Conservation (phyloP, 2,888 invertebrate genomes). For the Hirtodrosophila alboralis region DNA sequence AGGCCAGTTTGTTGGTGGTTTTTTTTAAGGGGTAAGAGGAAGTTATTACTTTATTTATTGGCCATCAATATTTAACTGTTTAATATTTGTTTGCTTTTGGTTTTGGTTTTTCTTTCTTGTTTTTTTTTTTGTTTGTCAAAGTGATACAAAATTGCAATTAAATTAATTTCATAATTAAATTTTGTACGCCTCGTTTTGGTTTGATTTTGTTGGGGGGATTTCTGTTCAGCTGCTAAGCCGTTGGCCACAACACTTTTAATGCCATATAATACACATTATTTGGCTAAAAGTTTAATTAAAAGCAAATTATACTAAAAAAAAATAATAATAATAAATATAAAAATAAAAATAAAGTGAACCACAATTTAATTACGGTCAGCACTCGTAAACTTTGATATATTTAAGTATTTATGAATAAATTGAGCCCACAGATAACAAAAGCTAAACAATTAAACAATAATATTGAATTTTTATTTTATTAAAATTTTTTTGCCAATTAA, state of each 20-base stretch:
- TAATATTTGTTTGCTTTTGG: constrained; percentile 51
- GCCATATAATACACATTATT: constrained; percentile 33
- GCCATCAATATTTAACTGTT: constrained; percentile 67
- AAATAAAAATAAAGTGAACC: no score
- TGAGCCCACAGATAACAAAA: constrained; percentile 3
- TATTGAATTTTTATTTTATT: no score
- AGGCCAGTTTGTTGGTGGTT: no score
- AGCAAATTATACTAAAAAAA: constrained; percentile 29
- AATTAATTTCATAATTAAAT: constrained; percentile 72
- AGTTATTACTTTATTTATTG: constrained; percentile 65
- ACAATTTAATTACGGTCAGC: constrained; percentile 36
- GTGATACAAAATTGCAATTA: constrained; percentile 57
- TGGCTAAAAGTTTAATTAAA: constrained; percentile 47
- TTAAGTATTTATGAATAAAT: constrained; percentile 14
- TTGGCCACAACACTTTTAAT: constrained; percentile 32
- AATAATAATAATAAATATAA: no score
- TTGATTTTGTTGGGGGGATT: neutral
- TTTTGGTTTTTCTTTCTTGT: constrained; percentile 3
- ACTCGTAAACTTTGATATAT: constrained; percentile 3
- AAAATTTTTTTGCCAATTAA: no score
- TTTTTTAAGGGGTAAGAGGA: constrained; percentile 2
- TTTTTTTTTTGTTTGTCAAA: constrained; percentile 47
- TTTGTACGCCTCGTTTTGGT: constrained; percentile 19
- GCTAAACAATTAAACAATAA: constrained; percentile 10
- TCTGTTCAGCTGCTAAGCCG: constrained; percentile 15